Base-by-base conservation (phyloP, 2,888 invertebrate species). In the Leptura quadrifasciata region DNA sequence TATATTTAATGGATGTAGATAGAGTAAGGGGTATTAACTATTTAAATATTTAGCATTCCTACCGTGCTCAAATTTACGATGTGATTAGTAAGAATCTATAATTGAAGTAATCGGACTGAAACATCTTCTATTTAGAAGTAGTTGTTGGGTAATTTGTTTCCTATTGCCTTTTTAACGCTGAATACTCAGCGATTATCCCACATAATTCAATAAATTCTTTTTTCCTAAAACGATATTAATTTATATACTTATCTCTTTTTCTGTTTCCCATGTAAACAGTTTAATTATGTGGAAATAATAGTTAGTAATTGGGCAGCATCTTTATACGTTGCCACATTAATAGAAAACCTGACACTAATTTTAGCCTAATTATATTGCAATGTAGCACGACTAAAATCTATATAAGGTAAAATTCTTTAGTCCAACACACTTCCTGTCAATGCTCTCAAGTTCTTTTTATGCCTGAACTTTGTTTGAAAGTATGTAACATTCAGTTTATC, bases 11-110 rank as follows among this genome's bases (percentile, higher is more conserved):
- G 24, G 24, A 17, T 17, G 4, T 17, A 63, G 63, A 63, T 18
- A 20, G 63, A 63, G 39, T 39, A 63, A 9, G 12, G 24, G 54
- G 67, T 55, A 67, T 54, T 54, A 21, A 67, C 67, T 67, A 67
- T 55, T 67, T 27, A 67, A 67, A 67, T 54, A 67, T 67, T 67
- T 67, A 67, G 67, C 52, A 67, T 67, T 67, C 67, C 55, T 54
- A 55, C 54, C 24, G 54, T 21, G 67, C 27, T 67, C 67, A 27
- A 54, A 67, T 67, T 54, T 67, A 67, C 55, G 27, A 67, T 27
- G 55, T 54, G 54, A 54, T 67, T 54, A 54, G 47, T 24, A 17
- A 15, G 67, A 67, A 67, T 67, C 67, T 17, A 67, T 67, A 67
- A 67, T 54, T 54, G 54, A 67, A 54, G 55, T 21, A 27, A 27